Evolutionary conservation across 2,888 invertebrate species (phyloP).

Genomic region (Incurvaria masculella): DNA sequence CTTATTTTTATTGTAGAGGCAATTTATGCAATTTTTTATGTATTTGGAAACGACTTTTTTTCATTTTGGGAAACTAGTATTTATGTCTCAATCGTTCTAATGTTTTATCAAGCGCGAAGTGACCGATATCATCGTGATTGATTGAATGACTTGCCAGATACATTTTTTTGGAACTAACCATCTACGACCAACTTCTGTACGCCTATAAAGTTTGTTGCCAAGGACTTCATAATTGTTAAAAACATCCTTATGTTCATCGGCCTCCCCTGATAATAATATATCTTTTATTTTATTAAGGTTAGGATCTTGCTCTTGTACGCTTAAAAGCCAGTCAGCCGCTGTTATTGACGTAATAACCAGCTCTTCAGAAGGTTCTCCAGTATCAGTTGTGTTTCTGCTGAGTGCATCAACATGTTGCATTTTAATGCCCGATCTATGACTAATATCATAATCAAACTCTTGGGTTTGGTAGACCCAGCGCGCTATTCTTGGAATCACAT

Average conservation of each 20-base stretch:
- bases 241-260: constrained; percentile 14
- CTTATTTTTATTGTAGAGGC: constrained; percentile 22
- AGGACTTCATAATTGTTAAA: constrained; percentile 18
- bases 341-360: constrained; percentile 9
- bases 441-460: constrained; percentile 12
- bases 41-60: constrained; percentile 20
- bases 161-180: constrained; percentile 20
- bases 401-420: constrained; percentile 24
- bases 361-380: not conserved
- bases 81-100: constrained; percentile 4
- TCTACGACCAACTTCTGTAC: constrained; percentile 17
- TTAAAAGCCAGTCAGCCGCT: constrained; percentile 17
- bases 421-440: constrained; percentile 6
- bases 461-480: constrained; percentile 18
- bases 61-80: constrained; percentile 21
- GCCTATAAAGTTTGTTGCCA: constrained; percentile 18
- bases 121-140: constrained; percentile 23
- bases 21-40: constrained; percentile 21
- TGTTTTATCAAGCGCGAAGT: constrained; percentile 21
- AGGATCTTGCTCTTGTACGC: constrained; percentile 17
- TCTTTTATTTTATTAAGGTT: constrained; percentile 8
- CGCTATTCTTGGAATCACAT: constrained; percentile 18
- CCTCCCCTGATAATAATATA: constrained; percentile 16
- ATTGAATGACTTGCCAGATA: constrained; percentile 8
- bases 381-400: constrained; percentile 15